Base-by-base conservation (phyloP, 2,113 vertebrate species). In the Mirounga angustirostris region DNA sequence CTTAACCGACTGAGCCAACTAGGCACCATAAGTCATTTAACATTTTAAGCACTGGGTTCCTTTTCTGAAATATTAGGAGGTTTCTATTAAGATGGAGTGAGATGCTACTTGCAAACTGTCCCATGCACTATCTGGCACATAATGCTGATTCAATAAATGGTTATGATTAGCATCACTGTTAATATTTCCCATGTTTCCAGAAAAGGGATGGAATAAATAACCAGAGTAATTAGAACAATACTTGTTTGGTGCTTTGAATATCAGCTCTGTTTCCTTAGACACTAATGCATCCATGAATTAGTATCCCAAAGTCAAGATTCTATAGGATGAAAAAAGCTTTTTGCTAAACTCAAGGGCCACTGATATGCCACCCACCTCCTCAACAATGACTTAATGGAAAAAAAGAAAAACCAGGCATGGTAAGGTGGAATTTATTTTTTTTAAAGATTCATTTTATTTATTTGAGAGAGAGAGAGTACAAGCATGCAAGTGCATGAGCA, bases 51-150 rank as follows among this genome's bases (percentile, higher is more conserved):
- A 30, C 28, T 65, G 21, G 50, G 11, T 61, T 61, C 40, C 2
- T 4, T 36, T 87, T 87, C 61, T 14, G 30, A 92, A 87, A 92
- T 18, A 65, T 61, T 22, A 65, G 26, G 13, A 92, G 36, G 52
- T 73, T 71, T 95, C 90, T 52, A 46, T 58, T 30, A 89, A 76
- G 63, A 95, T 2, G 14, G 22, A 86, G 74, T 43, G 80, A 87
- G 33, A 67, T 36, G 22, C 40, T 36, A 85, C 71, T 63, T 83
- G 28, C 14, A 78, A 93, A 92, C 33, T 59, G 14, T 6, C 65
- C 65, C 30, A 36, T 10, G 56, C 6, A 82, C 61, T 16, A 0
- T 14, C 58, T 87, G 80, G 15, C 36, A 89, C 33, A 59, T 0
- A 56, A 43, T 71, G 8, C 21, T 11, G 76, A 52, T 76, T 63